A percentile compares a stretch with the other conserved stretches of the same genome.
Evolutionary conservation across 2,113 vertebrate species (phyloP).

Genomic region (Rana temporaria): DNA sequence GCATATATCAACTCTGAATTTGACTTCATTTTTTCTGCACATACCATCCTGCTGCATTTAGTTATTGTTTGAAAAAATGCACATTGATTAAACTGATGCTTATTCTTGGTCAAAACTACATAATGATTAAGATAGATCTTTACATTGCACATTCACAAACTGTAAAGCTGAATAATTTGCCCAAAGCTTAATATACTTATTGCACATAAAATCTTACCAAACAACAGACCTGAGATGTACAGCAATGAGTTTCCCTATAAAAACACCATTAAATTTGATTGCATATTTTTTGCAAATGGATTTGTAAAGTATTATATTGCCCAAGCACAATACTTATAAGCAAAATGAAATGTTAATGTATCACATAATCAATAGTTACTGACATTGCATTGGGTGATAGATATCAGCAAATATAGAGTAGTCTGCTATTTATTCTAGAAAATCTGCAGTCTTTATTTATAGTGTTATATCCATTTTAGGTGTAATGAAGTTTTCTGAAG

Average conservation of each 20-base stretch:
- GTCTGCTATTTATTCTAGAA: conserved; percentile 1
- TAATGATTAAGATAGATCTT: conserved; percentile 41
- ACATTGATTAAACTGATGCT: conserved; percentile 44
- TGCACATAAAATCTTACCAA: conserved; percentile 34
- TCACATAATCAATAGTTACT: conserved; percentile 52
- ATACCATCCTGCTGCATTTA: conserved; percentile 8
- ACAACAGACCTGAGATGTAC: conserved; percentile 31
- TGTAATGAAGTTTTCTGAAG: no score
- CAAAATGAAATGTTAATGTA: conserved; percentile 51
- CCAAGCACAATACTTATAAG: conserved; percentile 53
- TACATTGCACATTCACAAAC: conserved; percentile 24
- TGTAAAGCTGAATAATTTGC: conserved; percentile 41
- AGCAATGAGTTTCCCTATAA: conserved; percentile 46
- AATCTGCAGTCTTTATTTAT: conserved; percentile 17
- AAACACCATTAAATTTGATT: conserved; percentile 52
- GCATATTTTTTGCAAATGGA: conserved; percentile 52
- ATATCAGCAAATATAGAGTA: conserved; percentile 1
- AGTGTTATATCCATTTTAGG: background rate
- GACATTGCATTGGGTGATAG: conserved; percentile 36
- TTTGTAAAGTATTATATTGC: conserved; percentile 45
- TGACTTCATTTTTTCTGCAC: conserved; percentile 40
- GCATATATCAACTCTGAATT: conserved; percentile 30
- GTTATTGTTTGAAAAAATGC: conserved; percentile 30
- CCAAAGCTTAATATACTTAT: conserved; percentile 23
- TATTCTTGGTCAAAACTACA: conserved; percentile 33